phyloP scores from a whole-genome alignment of 2,113 vertebrate genomes.

The Thryonomys swinderianus region DNA sequence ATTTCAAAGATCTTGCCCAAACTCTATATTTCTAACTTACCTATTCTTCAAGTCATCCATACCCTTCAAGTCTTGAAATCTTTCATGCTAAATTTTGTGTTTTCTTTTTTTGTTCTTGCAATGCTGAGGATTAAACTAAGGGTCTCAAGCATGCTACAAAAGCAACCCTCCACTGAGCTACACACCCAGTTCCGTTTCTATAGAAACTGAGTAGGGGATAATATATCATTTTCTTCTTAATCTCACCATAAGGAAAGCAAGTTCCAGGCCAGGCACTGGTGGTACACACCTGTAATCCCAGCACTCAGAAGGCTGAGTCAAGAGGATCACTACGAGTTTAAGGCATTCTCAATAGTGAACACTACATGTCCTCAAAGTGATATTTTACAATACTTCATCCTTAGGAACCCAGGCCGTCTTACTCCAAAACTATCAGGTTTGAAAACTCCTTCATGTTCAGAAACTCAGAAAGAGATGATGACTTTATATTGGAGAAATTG shows the following conservation, averaged over 20 bases:
- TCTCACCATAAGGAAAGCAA: neutral
- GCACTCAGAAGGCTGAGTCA: too few species aligned
- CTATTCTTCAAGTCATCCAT: neutral
- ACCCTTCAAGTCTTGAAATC: constrained; percentile 22
- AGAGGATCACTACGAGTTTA: too few species aligned
- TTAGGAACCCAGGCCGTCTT: neutral
- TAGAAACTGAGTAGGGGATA: constrained; percentile 37
- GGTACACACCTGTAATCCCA: too few species aligned
- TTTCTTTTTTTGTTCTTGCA: neutral
- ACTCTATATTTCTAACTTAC: neutral
- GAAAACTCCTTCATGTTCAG: neutral
- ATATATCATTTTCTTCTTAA: neutral
- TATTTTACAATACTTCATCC: neutral
- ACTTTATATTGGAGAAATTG: neutral
- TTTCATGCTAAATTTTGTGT: neutral
- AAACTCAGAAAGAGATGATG: constrained; percentile 20
- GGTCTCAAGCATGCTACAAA: neutral
- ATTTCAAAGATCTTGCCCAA: neutral
- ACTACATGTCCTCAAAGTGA: neutral
- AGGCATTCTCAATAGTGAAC: too few species aligned
- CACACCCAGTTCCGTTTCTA: neutral
- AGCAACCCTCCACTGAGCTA: neutral
- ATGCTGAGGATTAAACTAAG: neutral
- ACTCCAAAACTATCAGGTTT: neutral
- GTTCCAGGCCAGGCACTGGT: too few species aligned